Conservation (phyloP, 2,888 invertebrate genomes). For the Drosophila atripex region DNA sequence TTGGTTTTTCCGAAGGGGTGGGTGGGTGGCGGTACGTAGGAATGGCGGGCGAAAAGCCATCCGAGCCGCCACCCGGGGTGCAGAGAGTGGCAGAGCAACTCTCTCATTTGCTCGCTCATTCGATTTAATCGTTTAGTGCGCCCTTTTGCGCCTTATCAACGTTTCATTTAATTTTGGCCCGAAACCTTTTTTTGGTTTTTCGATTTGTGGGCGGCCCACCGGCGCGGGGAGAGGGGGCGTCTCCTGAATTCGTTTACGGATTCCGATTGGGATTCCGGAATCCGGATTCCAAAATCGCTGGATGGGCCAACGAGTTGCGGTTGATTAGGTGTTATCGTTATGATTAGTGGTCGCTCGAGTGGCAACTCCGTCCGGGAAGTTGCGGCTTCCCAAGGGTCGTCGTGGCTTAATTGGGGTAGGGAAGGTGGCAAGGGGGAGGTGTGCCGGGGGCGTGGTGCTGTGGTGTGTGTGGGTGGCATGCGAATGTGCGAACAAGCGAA, state of each 20-base stretch:
- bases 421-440: not conserved
- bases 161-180: conserved; percentile 77
- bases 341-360: conserved; percentile 72
- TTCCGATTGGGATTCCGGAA: conserved; percentile 41
- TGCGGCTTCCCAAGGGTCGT: conserved; percentile 35
- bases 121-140: conserved; percentile 79
- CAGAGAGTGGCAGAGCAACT: conserved; percentile 32
- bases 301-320: conserved; percentile 62
- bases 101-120: conserved; percentile 77
- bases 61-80: conserved; percentile 1
- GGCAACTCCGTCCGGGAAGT: conserved; percentile 37
- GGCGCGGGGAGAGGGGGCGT: conserved; percentile 12
- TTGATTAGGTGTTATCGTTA: conserved; percentile 79
- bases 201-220: conserved; percentile 17
- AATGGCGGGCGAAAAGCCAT: conserved; percentile 14
- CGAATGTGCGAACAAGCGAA: conserved; percentile 34
- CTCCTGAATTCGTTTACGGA: conserved; percentile 61
- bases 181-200: conserved; percentile 54
- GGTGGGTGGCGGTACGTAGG: conserved; percentile 7
- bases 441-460: not conserved
- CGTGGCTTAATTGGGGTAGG: conserved; percentile 3
- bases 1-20: not conserved
- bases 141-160: conserved; percentile 80
- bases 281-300: conserved; percentile 29
- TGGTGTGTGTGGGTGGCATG: conserved; percentile 36